A percentile compares a stretch with the other conserved stretches of the same genome.
Evolutionary conservation across 2,113 vertebrate species (phyloP).

Genomic region (Scartelaos histophorus): DNA sequence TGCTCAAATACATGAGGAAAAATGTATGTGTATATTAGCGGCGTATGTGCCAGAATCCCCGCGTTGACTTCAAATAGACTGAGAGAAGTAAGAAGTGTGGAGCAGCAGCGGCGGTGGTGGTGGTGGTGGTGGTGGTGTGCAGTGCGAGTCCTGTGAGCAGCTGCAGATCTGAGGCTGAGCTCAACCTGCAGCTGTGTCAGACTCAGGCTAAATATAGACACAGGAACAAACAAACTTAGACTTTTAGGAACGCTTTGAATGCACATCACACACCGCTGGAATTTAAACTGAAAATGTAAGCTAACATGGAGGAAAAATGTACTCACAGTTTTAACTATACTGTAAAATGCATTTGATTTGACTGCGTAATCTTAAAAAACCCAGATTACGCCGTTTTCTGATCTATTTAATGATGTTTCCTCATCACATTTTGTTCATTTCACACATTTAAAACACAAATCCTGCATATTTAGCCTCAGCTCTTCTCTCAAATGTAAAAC

Average conservation of each 20-base stretch:
- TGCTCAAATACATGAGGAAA: neutral
- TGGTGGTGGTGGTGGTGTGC: too few species aligned
- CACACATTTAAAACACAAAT: too few species aligned
- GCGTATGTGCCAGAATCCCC: neutral
- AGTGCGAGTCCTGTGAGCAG: neutral
- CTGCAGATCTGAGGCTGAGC: neutral
- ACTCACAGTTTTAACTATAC: neutral
- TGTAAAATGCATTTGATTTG: too few species aligned
- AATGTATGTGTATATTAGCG: conserved; percentile 5
- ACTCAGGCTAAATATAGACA: neutral
- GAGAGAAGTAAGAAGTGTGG: neutral
- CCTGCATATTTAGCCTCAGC: too few species aligned
- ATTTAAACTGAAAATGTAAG: neutral
- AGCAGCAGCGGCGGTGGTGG: too few species aligned
- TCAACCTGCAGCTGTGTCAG: conserved; percentile 5
- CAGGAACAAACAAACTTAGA: neutral
- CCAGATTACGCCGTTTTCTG: too few species aligned
- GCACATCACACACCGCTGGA: neutral
- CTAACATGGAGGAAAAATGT: neutral
- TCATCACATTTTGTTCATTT: too few species aligned
- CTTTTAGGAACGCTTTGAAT: neutral
- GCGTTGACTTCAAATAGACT: conserved; percentile 22
- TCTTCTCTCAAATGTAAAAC: too few species aligned
- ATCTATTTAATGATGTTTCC: too few species aligned
- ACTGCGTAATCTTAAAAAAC: too few species aligned